Base-by-base conservation (phyloP, 2,113 vertebrate genomes). In the Hydropotes inermis region DNA sequence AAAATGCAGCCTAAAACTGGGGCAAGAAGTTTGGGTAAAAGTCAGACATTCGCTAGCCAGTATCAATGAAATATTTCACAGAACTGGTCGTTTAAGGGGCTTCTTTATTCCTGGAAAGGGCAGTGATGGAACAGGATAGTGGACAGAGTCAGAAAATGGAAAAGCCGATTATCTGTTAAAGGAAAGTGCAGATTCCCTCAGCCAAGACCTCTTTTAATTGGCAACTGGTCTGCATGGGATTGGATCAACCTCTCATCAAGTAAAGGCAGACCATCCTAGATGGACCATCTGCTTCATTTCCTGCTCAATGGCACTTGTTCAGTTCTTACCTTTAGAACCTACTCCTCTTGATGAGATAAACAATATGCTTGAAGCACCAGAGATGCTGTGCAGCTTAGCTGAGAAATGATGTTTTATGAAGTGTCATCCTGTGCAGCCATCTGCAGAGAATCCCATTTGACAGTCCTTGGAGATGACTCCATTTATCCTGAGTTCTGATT, bases 241-340 rank as follows among this genome's bases (percentile, higher is more conserved):
- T 81, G 84, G 81, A 90, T 28, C 28, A n/a, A 86, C 17, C 30
- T 93, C 15, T 78, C 30, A 60, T 61, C 57, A 84, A 93, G 92
- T 0, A 13, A 96, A 98, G 84, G 81, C 87, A 97, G 90, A 52
- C 89, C 91, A 58, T 95, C 33, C 6, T 23, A 87, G 97, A 54
- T 64, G 89, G 25, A 33, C 97, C 97, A 97, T 98, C 97, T 98
- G 97, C 57, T 96, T 70, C 27, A 9, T 76, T 94, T 96, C 79
- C 95, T 97, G 55, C 43, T 57, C 79, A 58, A 70, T 95, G 97
- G 96, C 95, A 87, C 81, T 76, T 64, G 21, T 94, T 97, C 94
- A 97, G 93, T 94, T 95, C 76, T 97, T 95, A 98, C 98, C 97
- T 98, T 97, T 96, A 96, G 97, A 96, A 96, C 93, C 74, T 93